A percentile compares a stretch with the other conserved stretches of the same genome.
These are phyloP conservation scores for Coenonympha glycerion DNA, from an alignment of 2,888 invertebrate genomes.

Conservation along the genomic window DNA sequence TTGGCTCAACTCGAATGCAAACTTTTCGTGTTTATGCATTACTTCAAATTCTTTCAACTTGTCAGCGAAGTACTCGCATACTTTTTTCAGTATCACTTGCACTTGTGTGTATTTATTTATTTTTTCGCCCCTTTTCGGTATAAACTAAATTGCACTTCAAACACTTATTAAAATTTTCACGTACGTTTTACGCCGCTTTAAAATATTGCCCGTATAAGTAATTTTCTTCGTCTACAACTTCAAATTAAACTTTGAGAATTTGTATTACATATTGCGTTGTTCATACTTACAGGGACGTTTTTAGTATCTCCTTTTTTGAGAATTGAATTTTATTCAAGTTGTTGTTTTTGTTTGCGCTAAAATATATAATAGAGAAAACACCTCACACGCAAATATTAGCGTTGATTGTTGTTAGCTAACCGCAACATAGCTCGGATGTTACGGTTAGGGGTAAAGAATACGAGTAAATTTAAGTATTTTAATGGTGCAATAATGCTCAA, in stretches of 20 bases:
- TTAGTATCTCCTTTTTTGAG: too few relatives aligned
- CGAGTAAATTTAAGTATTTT: too few relatives aligned
- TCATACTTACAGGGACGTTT: too few relatives aligned
- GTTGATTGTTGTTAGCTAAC: neutral
- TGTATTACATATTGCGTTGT: too few relatives aligned
- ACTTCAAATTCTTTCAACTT: constrained; percentile 61
- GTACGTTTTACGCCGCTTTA: neutral
- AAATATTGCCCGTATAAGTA: neutral
- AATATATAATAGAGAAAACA: constrained; percentile 1
- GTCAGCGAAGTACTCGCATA: constrained; percentile 57
- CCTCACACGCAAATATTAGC: neutral
- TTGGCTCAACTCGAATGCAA: constrained; percentile 68
- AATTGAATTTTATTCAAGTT: too few relatives aligned
- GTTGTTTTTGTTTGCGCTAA: neutral
- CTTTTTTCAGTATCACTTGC: constrained; percentile 51
- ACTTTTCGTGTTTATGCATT: constrained; percentile 72
- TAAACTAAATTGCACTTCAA: neutral
- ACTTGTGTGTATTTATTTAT: constrained; percentile 35
- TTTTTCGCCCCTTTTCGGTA: neutral
- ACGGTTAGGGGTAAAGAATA: neutral
- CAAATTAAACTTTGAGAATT: too few relatives aligned
- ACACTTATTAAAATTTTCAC: neutral
- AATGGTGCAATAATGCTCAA: too few relatives aligned
- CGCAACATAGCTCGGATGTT: neutral
- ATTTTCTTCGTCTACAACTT: neutral